These are phyloP conservation scores for Calonectris borealis DNA, from an alignment of 2,113 vertebrate genomes.

Conservation along the genomic window DNA sequence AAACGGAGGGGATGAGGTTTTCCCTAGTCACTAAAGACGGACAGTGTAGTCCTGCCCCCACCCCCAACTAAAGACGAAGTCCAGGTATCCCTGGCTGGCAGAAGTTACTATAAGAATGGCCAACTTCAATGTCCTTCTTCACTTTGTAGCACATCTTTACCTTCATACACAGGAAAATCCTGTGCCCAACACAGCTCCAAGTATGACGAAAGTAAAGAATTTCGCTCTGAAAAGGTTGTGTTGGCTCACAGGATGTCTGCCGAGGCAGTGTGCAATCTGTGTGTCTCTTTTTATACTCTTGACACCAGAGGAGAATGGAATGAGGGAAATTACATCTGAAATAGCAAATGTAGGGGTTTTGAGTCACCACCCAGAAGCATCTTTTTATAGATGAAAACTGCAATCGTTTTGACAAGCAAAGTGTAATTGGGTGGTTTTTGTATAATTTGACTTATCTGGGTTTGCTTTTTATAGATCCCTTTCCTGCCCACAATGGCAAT, in stretches of 20 bases:
- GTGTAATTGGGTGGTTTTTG: neutral
- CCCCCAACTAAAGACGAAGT: neutral
- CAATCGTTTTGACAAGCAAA: slow-evolving; percentile 51
- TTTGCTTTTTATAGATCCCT: slow-evolving; percentile 47
- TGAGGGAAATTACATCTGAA: slow-evolving; percentile 59
- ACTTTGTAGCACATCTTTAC: neutral
- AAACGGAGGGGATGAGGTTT: neutral
- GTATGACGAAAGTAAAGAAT: neutral
- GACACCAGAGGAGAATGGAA: slow-evolving; percentile 43
- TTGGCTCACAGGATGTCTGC: slow-evolving; percentile 23
- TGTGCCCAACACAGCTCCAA: neutral
- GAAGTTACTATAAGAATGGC: neutral
- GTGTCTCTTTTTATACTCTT: slow-evolving; percentile 38
- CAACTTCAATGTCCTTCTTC: neutral
- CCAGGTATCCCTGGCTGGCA: neutral
- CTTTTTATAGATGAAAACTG: slow-evolving; percentile 65
- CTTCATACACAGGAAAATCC: neutral
- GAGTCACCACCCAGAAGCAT: slow-evolving; percentile 59
- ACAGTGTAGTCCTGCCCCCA: neutral
- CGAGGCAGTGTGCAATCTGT: neutral
- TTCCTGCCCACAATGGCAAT: slow-evolving; percentile 7
- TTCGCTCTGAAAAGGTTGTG: slow-evolving; percentile 14
- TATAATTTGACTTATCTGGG: slow-evolving; percentile 54
- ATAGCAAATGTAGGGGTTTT: slow-evolving; percentile 55
- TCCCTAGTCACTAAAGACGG: neutral